Percentiles rank a stretch among this genome's conserved stretches.
phyloP scores from a whole-genome alignment of 2,888 invertebrate species.

The Seladonia tumulorum region DNA sequence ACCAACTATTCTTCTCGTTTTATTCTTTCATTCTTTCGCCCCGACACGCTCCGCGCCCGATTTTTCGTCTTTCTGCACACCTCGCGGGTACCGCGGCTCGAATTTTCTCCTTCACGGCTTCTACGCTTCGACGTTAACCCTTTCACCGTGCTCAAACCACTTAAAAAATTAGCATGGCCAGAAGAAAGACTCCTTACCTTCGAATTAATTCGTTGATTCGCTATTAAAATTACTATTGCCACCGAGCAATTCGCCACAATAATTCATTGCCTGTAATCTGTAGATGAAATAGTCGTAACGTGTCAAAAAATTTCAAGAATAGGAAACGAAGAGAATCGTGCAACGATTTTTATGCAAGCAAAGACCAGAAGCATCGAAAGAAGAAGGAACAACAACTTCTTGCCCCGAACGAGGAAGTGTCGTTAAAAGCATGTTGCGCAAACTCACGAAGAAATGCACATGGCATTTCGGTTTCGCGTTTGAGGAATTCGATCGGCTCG shows the following conservation, averaged over 20 bases:
- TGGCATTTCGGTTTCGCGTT: neutral
- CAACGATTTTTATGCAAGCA: neutral
- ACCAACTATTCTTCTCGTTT: conserved; percentile 51
- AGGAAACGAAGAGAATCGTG: neutral
- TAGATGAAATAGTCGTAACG: neutral
- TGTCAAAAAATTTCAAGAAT: neutral
- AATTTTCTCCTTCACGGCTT: conserved; percentile 33
- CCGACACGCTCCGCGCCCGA: conserved; percentile 58
- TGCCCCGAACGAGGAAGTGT: neutral
- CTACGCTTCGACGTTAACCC: conserved; percentile 8
- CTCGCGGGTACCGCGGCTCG: neutral
- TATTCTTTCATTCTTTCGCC: conserved; percentile 19
- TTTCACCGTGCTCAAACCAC: neutral
- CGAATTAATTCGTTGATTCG: too few relatives aligned
- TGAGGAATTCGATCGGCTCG: conserved; percentile 1
- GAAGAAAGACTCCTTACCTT: too few relatives aligned
- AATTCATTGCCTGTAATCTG: neutral
- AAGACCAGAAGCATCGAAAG: neutral
- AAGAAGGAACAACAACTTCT: neutral
- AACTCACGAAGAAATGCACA: neutral
- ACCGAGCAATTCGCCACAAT: neutral
- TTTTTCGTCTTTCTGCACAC: conserved; percentile 53
- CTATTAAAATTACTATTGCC: too few relatives aligned
- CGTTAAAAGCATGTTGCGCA: neutral
- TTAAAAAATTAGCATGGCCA: neutral